Conservation (phyloP, 30 jellyfish, hydroid and myxozoan species). For the Aurelia aurita complex sp. Pacific region DNA sequence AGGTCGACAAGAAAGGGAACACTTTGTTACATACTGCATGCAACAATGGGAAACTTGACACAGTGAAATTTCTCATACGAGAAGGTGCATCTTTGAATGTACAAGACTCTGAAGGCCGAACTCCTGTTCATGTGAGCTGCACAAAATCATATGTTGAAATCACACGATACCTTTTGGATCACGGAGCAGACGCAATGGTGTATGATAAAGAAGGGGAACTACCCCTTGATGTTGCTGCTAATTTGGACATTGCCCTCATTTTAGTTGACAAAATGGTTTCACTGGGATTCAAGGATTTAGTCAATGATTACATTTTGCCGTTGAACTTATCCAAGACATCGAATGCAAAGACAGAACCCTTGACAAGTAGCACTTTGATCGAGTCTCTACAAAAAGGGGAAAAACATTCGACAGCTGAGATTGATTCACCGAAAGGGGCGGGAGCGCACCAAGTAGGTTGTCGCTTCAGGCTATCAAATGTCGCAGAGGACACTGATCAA, state of each 20-base stretch:
- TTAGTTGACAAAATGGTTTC: slow-evolving; percentile 62
- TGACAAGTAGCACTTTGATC: slow-evolving; percentile 2
- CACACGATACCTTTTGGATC: slow-evolving; percentile 36
- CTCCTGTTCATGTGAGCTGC: slow-evolving; percentile 53
- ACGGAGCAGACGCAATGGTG: slow-evolving; percentile 72
- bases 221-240: slow-evolving; percentile 69
- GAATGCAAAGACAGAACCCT: slow-evolving; percentile 3
- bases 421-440: background rate
- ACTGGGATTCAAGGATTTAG: slow-evolving; percentile 50
- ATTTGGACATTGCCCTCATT: slow-evolving; percentile 30
- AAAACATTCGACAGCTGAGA: background rate
- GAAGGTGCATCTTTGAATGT: slow-evolving; percentile 56
- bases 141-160: slow-evolving; percentile 27
- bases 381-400: slow-evolving; percentile 10
- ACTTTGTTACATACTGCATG: slow-evolving; percentile 48
- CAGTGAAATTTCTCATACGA: slow-evolving; percentile 27
- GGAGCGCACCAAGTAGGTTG: slow-evolving; percentile 33
- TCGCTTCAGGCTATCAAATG: slow-evolving; percentile 43
- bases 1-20: slow-evolving; percentile 35
- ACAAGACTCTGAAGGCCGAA: slow-evolving; percentile 43
- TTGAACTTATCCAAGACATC: slow-evolving; percentile 20
- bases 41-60: slow-evolving; percentile 46
- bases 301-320: slow-evolving; percentile 42
- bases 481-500: slow-evolving; percentile 8
- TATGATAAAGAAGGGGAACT: slow-evolving; percentile 34